Percentiles rank a stretch among this genome's conserved stretches.
Conservation (phyloP, 1,140 invertebrate genomes). For the Drosophila nigromelanica region DNA sequence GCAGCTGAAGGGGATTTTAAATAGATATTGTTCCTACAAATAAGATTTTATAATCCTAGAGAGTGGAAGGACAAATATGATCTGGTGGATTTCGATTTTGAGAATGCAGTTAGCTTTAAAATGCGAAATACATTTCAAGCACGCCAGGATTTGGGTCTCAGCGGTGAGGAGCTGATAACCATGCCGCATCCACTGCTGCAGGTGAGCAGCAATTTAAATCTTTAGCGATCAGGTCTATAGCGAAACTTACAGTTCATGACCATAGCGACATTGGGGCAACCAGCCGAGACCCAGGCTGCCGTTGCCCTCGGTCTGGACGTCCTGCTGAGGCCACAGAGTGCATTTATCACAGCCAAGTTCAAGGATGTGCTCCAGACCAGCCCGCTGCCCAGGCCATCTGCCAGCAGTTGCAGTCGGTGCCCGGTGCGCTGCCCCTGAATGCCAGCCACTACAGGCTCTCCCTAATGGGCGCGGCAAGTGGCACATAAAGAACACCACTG, state of each 20-base stretch:
- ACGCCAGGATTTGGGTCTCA: slow-evolving; percentile 69
- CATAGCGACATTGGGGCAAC: slow-evolving; percentile 85
- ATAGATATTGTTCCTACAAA: no score
- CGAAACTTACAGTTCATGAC: slow-evolving; percentile 75
- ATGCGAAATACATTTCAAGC: slow-evolving; percentile 86
- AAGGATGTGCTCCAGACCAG: slow-evolving; percentile 88
- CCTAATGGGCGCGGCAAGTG: slow-evolving; percentile 85
- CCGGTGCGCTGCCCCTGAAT: slow-evolving; percentile 84
- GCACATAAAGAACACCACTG: not conserved
- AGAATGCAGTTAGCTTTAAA: slow-evolving; percentile 88
- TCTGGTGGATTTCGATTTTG: slow-evolving; percentile 48
- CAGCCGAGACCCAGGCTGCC: slow-evolving; percentile 82
- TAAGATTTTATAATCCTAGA: not conserved
- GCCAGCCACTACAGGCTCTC: slow-evolving; percentile 88
- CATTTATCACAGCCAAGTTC: slow-evolving; percentile 87
- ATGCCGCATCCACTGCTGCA: slow-evolving; percentile 87
- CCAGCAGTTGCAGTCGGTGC: slow-evolving; percentile 85
- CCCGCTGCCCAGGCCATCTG: slow-evolving; percentile 89
- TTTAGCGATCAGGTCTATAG: slow-evolving; percentile 45
- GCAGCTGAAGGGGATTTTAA: slow-evolving; percentile 68
- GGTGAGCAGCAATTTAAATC: slow-evolving; percentile 57
- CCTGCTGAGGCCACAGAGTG: slow-evolving; percentile 87
- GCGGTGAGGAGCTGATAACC: slow-evolving; percentile 84
- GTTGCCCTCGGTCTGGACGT: slow-evolving; percentile 79
- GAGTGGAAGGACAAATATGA: slow-evolving; percentile 54